These are phyloP conservation scores for Plebejus argus DNA, from an alignment of 2,888 invertebrate species.

Conservation along the genomic window DNA sequence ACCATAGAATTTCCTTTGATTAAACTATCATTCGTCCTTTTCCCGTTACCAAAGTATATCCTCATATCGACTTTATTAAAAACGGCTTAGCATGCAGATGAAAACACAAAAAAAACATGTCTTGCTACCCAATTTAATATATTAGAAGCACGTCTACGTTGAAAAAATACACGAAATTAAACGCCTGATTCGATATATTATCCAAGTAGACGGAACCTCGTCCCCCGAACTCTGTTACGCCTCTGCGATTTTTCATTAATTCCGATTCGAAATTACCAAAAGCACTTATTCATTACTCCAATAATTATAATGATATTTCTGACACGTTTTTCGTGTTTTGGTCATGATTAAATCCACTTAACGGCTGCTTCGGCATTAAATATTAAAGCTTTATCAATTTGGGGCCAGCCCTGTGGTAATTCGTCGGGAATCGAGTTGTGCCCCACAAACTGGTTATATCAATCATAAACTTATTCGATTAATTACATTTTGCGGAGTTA, in stretches of 20 bases:
- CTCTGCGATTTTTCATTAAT: conserved; percentile 11
- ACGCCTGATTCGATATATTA: no score
- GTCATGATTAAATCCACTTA: conserved; percentile 22
- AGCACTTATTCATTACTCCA: conserved; percentile 24
- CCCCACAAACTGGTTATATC: conserved; percentile 81
- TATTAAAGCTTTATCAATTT: conserved; percentile 62
- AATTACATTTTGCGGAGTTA: conserved; percentile 82
- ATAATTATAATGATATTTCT: conserved; percentile 24
- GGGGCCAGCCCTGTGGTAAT: conserved; percentile 73
- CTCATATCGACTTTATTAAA: no score
- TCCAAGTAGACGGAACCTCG: no score
- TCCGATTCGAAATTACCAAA: conserved; percentile 18
- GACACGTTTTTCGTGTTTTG: conserved; percentile 27
- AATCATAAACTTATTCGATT: conserved; percentile 82
- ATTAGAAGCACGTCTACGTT: no score
- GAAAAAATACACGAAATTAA: no score
- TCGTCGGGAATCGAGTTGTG: conserved; percentile 75
- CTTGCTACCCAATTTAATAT: no score
- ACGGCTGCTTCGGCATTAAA: conserved; percentile 23
- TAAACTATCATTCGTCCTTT: no score
- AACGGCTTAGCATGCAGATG: no score
- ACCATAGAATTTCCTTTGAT: no score
- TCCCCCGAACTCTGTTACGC: not conserved
- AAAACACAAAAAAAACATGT: no score
- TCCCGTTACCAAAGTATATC: no score